Percentiles rank a stretch among this genome's conserved stretches.
phyloP scores from a whole-genome alignment of 1,140 invertebrate species.

The Trachelipus rathkii region DNA sequence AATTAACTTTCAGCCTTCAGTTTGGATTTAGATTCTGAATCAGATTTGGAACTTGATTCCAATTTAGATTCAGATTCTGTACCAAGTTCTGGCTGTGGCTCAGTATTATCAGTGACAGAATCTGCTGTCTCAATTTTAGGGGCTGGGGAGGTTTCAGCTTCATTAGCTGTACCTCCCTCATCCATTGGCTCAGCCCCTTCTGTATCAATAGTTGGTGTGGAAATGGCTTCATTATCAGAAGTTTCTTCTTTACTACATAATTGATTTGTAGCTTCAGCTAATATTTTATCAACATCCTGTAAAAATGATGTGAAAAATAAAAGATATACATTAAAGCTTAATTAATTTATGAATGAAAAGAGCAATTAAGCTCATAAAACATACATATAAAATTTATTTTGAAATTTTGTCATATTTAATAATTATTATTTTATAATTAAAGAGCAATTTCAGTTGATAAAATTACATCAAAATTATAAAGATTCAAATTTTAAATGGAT shows the following conservation, averaged over 20 bases:
- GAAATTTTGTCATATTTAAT: too few relatives aligned
- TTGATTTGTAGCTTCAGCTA: conserved; percentile 3
- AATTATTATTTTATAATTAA: too few relatives aligned
- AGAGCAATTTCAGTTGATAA: too few relatives aligned
- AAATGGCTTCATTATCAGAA: neutral
- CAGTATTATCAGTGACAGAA: neutral
- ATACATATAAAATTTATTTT: too few relatives aligned
- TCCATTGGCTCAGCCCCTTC: neutral
- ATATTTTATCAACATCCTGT: conserved; percentile 4
- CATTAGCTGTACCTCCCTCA: neutral
- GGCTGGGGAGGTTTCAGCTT: neutral
- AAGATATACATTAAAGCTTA: neutral
- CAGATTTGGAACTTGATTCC: too few relatives aligned
- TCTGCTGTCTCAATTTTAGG: neutral
- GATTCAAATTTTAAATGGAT: too few relatives aligned
- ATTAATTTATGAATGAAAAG: too few relatives aligned
- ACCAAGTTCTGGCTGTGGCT: neutral
- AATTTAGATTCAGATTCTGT: too few relatives aligned
- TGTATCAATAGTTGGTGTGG: neutral
- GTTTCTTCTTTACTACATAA: neutral
- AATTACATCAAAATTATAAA: too few relatives aligned
- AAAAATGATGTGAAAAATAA: neutral
- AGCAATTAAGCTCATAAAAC: too few relatives aligned
- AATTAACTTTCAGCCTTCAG: too few relatives aligned
- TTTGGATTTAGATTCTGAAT: too few relatives aligned